Base-by-base conservation (phyloP, 2,888 invertebrate genomes). In the Netelia inedita region DNA sequence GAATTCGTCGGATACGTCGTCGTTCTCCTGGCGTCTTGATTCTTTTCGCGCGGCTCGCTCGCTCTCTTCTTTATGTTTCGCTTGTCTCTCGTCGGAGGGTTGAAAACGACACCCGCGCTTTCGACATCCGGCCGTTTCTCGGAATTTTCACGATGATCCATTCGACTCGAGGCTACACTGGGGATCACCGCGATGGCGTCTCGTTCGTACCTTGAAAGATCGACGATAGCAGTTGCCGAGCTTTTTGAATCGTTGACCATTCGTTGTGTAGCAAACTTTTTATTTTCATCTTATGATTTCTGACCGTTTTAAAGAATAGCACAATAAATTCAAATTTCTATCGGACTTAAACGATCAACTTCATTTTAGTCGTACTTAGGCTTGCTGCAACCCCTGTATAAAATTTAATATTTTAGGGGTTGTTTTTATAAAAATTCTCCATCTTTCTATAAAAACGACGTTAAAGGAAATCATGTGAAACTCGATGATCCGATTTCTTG, bases 111-210 rank as follows among this genome's bases (percentile, higher is more conserved):
- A 65, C 23, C 71, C 55, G 81, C 78, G 28, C 55, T 23, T 63
- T 69, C 55, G 21, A 71, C 78, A 81, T 85, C 81, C 84, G 78
- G 81, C 68, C 43, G 41, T 79, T 79, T 79, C 69, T 79, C 73
- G 23, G 74, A 79, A 78, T 79, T 85, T 68, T 74, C 28, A 19
- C 23, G 59, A 68, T 55, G 46, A 66, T 57, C 57, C 23, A 14
- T 59, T 69, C 23, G 19, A 63, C 55, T 63, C 53, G 68, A 76
- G 66, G 46, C 41, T 50, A 43, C 65, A 23, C 23, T n/a, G 50
- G 35, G 65, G 57, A 53, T 71, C 55, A 16, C 16, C 35, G 23
- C 19, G 19, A 57, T 21, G 65, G 14, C 72, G 65, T 65, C 63
- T 55, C 43, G 41, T 21, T 43, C 61, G 28, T 43, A 23, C 79